A percentile compares a stretch with the other conserved stretches of the same genome.
phyloP scores from a whole-genome alignment of 1,140 invertebrate species.

The Platyscapa corneri region DNA sequence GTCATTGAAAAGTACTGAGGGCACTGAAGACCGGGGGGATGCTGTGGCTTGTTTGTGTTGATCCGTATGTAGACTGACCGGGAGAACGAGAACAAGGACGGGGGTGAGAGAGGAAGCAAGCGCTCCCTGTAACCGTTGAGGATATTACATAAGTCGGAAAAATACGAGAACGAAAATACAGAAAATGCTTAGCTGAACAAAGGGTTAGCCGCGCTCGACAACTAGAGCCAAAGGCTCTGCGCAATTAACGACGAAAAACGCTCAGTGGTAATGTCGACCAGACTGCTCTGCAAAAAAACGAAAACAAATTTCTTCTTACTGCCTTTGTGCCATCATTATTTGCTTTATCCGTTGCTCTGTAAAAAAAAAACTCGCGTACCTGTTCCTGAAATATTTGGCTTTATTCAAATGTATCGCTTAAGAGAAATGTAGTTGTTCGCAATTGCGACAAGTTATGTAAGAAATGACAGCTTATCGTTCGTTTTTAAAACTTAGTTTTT shows the following conservation, averaged over 20 bases:
- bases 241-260: conserved; percentile 69
- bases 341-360: background rate
- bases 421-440: background rate
- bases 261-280: conserved; percentile 32
- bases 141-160: conserved; percentile 72
- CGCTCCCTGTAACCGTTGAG: conserved; percentile 59
- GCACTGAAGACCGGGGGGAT: conserved; percentile 34
- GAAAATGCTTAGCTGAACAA: conserved; percentile 64
- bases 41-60: conserved; percentile 12
- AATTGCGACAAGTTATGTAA: too few relatives aligned
- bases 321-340: conserved; percentile 2
- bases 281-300: conserved; percentile 14
- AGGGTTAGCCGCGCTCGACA: conserved; percentile 65
- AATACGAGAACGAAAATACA: conserved; percentile 67
- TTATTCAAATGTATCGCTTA: background rate
- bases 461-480: too few relatives aligned
- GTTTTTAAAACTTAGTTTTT: too few relatives aligned
- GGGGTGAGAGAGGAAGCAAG: conserved; percentile 46
- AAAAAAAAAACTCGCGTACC: conserved; percentile 6
- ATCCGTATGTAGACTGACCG: conserved; percentile 45
- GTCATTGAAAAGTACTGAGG: conserved; percentile 48
- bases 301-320: background rate
- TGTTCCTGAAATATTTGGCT: background rate
- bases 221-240: conserved; percentile 67
- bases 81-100: conserved; percentile 51